Conservation (phyloP, 1,140 invertebrate species). For the Bombyx mori region ASM3026992v2 NC_085127.1:14814001-14814500, state of each 20-base stretch:
- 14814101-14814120: constrained; percentile 5
- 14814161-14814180: constrained; percentile 6
- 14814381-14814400: no score
- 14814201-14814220: constrained; percentile 3
- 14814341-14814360: no score
- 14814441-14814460: no score
- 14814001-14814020: background rate
- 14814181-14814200: constrained; percentile 1
- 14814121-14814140: constrained; percentile 2
- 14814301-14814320: no score
- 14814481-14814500: no score
- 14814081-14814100: background rate
- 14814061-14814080: background rate
- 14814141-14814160: background rate
- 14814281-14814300: no score
- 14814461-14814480: no score
- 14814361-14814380: no score
- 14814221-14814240: background rate
- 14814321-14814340: no score
- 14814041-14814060: background rate
- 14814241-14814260: background rate
- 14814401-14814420: no score
- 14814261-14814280: no score
- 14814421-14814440: no score
- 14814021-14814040: background rate